phyloP scores from a whole-genome alignment of 35 echinoderm and acorn worm genomes.

The Lytechinus variegatus region DNA sequence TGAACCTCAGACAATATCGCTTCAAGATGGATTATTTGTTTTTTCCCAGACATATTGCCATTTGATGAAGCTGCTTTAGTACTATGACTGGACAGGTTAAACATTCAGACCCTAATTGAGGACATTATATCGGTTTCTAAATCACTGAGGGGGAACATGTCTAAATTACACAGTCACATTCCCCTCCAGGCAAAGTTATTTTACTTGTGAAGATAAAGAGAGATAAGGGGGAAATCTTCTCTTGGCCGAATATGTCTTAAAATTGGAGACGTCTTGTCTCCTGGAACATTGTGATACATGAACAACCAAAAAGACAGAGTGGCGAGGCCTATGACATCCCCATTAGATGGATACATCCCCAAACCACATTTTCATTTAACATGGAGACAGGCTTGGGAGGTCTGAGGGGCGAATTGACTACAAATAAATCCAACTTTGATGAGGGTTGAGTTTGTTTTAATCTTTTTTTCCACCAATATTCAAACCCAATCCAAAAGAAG shows the following conservation, averaged over 20 bases:
- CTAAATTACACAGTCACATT: background rate
- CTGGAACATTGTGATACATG: background rate
- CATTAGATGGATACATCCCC: background rate
- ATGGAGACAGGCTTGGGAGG: background rate
- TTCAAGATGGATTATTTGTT: background rate
- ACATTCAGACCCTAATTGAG: background rate
- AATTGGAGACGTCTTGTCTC: background rate
- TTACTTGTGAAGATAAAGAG: background rate
- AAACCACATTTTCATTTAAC: background rate
- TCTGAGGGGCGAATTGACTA: background rate
- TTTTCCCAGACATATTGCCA: background rate
- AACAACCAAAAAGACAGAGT: background rate
- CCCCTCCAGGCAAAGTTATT: background rate
- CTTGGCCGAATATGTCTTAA: background rate
- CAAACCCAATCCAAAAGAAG: background rate
- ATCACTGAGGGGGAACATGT: background rate
- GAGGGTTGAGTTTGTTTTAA: background rate
- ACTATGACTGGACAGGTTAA: background rate
- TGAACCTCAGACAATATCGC: background rate
- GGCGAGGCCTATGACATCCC: background rate
- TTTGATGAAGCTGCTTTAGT: background rate
- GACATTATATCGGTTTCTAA: background rate
- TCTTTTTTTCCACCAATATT: background rate
- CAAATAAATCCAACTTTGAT: constrained; percentile 13
- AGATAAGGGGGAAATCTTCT: background rate